Conservation (phyloP, 2,797 vertebrate species). For the Hemitrygon akajei region DNA sequence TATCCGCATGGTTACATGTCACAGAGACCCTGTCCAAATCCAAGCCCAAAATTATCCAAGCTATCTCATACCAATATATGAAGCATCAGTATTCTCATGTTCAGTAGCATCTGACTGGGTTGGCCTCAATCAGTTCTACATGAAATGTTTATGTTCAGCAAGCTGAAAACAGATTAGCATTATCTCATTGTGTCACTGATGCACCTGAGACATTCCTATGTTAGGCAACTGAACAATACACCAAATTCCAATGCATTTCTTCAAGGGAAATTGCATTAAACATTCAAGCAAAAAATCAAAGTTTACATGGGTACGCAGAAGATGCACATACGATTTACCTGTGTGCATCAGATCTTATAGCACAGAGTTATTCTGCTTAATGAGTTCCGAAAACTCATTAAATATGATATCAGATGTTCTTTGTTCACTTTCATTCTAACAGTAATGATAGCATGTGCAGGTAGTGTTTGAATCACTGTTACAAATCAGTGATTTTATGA, state of each 20-base stretch:
- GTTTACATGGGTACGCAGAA: too few species aligned
- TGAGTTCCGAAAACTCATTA: neutral
- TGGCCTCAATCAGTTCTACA: neutral
- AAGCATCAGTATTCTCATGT: neutral
- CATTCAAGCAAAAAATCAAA: neutral
- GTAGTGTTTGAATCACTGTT: neutral
- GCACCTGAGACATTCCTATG: neutral
- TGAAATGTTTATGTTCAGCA: neutral
- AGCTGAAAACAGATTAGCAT: neutral
- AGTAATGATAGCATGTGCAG: neutral
- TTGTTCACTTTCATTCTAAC: neutral
- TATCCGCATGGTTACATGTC: neutral
- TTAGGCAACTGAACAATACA: neutral
- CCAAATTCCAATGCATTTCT: neutral
- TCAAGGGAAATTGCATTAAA: neutral
- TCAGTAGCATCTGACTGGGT: neutral
- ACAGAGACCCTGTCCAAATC: neutral
- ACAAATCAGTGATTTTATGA: constrained; percentile 22
- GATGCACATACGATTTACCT: neutral
- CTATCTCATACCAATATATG: neutral
- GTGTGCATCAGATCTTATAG: neutral
- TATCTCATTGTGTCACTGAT: neutral
- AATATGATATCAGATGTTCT: constrained; percentile 6
- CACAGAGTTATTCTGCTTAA: neutral
- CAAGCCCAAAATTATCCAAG: neutral